Percentiles rank a stretch among this genome's conserved stretches.
These are phyloP conservation scores for Lacerta agilis DNA, from an alignment of 2,797 vertebrate species.

Conservation along the genomic window DNA sequence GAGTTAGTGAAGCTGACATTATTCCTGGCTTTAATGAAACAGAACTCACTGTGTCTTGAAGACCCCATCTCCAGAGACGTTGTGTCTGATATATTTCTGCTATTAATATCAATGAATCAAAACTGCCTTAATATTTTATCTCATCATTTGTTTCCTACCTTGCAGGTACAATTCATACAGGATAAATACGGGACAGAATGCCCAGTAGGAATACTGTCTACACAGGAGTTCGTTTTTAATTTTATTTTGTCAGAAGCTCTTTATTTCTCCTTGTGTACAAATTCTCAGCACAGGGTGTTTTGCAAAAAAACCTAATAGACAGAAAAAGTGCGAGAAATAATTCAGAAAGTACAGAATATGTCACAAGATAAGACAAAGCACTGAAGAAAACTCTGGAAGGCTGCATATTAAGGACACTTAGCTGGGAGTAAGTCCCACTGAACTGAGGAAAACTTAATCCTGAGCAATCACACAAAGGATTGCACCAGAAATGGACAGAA, in stretches of 20 bases:
- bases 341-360: neutral
- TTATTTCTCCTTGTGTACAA: neutral
- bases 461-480: neutral
- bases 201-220: neutral
- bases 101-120: conserved; percentile 1
- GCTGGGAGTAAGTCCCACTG: neutral
- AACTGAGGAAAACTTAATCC: neutral
- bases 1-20: neutral
- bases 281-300: neutral
- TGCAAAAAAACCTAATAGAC: neutral
- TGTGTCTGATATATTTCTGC: neutral
- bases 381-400: neutral
- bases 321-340: neutral
- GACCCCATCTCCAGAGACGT: neutral
- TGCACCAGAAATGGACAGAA: neutral
- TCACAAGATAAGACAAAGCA: neutral
- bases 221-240: neutral
- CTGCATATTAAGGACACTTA: neutral
- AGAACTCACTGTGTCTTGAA: neutral
- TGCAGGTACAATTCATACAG: neutral
- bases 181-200: neutral
- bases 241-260: neutral
- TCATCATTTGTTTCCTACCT: neutral
- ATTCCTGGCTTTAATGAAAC: conserved; percentile 14
- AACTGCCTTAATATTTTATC: neutral